A percentile compares a stretch with the other conserved stretches of the same genome.
Evolutionary conservation across 2,113 vertebrate species (phyloP).

Genomic region (Bubo blakistoni): DNA sequence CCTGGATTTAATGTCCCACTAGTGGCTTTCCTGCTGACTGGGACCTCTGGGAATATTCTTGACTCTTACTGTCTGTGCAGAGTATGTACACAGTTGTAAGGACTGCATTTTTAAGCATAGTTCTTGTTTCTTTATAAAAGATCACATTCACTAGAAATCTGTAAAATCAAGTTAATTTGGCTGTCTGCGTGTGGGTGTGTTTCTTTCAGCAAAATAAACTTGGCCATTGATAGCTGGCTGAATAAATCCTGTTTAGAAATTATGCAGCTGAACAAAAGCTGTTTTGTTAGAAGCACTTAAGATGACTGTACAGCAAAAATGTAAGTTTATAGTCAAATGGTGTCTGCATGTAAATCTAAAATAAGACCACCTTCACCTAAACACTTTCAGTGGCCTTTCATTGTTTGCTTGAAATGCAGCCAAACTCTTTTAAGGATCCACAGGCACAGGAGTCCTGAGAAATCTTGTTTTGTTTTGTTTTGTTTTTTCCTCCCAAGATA

Average conservation of each 20-base stretch:
- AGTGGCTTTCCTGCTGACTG: background rate
- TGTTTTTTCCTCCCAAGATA: background rate
- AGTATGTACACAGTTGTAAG: background rate
- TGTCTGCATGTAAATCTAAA: background rate
- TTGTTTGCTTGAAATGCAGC: background rate
- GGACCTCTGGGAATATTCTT: background rate
- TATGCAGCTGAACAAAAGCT: background rate
- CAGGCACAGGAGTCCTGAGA: background rate
- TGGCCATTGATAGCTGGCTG: background rate
- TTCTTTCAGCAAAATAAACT: background rate
- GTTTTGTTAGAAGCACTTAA: background rate
- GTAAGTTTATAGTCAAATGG: background rate
- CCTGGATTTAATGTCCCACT: background rate
- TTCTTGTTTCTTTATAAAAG: background rate
- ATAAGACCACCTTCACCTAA: background rate
- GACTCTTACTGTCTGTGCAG: background rate
- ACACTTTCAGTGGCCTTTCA: background rate
- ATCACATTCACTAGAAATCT: background rate
- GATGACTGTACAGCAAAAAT: background rate
- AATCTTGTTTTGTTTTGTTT: background rate
- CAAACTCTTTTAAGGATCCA: background rate
- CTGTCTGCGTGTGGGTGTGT: background rate
- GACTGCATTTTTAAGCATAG: background rate
- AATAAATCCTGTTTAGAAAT: background rate
- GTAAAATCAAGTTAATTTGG: background rate